Evolutionary conservation across 2,113 vertebrate genomes (phyloP).

Genomic region (Sapayoa aenigma): DNA sequence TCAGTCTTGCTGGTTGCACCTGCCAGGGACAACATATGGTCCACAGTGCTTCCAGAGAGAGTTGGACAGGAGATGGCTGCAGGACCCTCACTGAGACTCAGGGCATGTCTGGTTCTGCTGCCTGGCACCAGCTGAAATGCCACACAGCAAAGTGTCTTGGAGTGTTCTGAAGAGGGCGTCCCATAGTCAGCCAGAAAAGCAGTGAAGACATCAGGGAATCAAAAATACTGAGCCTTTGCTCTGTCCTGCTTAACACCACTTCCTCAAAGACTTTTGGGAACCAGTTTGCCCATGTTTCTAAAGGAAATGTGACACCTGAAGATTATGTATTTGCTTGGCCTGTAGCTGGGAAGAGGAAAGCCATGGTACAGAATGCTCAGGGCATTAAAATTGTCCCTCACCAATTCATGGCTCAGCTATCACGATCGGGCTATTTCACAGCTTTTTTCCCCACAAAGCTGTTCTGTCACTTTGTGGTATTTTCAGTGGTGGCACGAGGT

Average conservation of each 20-base stretch:
- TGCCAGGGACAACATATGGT: constrained; percentile 43
- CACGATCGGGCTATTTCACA: too few relatives aligned
- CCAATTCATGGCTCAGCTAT: too few relatives aligned
- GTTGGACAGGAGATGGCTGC: background rate
- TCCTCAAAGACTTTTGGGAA: background rate
- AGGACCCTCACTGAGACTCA: background rate
- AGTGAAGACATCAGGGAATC: background rate
- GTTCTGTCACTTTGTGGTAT: too few relatives aligned
- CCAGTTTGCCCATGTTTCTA: background rate
- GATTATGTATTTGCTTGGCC: background rate
- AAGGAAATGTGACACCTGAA: background rate
- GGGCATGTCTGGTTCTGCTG: background rate
- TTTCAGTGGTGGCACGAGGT: too few relatives aligned
- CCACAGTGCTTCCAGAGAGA: background rate
- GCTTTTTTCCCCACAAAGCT: too few relatives aligned
- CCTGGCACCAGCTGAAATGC: background rate
- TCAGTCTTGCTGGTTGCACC: background rate
- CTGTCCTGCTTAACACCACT: background rate
- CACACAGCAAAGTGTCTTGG: background rate
- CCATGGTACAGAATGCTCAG: background rate
- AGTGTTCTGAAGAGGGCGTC: background rate
- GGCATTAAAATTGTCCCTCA: background rate
- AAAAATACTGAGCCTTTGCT: background rate
- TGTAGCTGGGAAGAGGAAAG: background rate
- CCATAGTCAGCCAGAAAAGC: background rate